phyloP scores from a whole-genome alignment of 2,888 invertebrate species.

The Sphaerophoria taeniata region DNA sequence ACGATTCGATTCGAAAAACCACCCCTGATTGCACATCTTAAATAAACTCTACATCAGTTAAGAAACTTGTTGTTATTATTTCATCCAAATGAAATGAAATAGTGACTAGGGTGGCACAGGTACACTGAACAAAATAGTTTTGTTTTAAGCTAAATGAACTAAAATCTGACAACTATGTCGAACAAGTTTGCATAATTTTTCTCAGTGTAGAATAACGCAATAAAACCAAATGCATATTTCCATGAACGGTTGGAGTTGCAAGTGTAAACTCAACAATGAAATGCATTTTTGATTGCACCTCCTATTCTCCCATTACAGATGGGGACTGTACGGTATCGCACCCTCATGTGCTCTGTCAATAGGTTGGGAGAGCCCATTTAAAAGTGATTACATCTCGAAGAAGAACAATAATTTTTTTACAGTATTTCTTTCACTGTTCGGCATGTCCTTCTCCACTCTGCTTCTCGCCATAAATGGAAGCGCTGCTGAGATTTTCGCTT shows the following conservation, averaged over 20 bases:
- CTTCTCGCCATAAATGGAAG: not conserved
- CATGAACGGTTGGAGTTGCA: not conserved
- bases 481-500: constrained; percentile 1
- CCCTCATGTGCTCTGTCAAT: not conserved
- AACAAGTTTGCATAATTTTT: not conserved
- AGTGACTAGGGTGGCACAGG: not conserved
- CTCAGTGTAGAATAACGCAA: not conserved
- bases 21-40: constrained; percentile 45
- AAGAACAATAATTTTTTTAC: constrained; percentile 30
- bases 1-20: constrained; percentile 12
- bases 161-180: no score
- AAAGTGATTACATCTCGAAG: constrained; percentile 60
- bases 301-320: not conserved
- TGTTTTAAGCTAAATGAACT: no score
- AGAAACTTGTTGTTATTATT: constrained; percentile 38
- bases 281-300: constrained; percentile 30
- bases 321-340: constrained; percentile 4
- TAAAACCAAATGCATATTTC: not conserved
- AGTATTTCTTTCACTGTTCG: constrained; percentile 10
- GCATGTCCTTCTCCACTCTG: not conserved
- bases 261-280: constrained; percentile 19
- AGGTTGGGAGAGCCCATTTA: constrained; percentile 46
- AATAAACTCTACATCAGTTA: constrained; percentile 21
- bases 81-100: not conserved
- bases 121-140: not conserved